Conservation (phyloP, 2,888 invertebrate genomes). For the Tiliacea citrago region DNA sequence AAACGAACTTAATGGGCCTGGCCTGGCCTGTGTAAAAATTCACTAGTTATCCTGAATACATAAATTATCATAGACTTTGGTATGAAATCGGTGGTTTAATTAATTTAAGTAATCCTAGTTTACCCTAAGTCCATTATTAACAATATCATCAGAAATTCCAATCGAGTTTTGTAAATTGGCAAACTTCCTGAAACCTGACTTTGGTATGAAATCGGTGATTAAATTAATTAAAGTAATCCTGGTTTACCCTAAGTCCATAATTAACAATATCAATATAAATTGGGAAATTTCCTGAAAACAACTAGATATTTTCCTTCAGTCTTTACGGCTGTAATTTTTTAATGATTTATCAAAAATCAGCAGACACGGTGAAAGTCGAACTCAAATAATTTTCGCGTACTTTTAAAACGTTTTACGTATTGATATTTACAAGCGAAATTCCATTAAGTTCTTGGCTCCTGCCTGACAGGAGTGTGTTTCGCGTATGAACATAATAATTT, state of each 20-base stretch:
- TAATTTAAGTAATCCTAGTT: conserved; percentile 1
- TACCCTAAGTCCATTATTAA: neutral
- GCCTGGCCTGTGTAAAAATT: neutral
- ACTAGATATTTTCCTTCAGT: neutral
- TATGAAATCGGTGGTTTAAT: neutral
- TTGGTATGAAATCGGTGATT: neutral
- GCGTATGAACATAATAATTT: conserved; percentile 77
- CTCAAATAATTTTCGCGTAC: conserved; percentile 46
- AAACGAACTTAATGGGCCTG: neutral
- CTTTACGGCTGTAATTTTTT: neutral
- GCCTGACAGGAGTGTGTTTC: conserved; percentile 69
- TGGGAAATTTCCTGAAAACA: neutral
- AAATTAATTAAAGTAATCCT: neutral
- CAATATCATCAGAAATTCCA: no score
- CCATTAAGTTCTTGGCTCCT: conserved; percentile 66
- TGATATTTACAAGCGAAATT: conserved; percentile 75
- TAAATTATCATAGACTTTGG: neutral
- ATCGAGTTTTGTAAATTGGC: no score
- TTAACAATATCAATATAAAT: neutral
- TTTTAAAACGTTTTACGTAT: conserved; percentile 64
- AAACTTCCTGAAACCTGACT: neutral
- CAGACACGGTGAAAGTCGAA: conserved; percentile 36
- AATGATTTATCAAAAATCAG: no score
- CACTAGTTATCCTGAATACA: neutral
- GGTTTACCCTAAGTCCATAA: neutral